These are phyloP conservation scores for Dinoponera quadriceps DNA, from an alignment of 1,140 invertebrate genomes.

Conservation along the genomic window DNA sequence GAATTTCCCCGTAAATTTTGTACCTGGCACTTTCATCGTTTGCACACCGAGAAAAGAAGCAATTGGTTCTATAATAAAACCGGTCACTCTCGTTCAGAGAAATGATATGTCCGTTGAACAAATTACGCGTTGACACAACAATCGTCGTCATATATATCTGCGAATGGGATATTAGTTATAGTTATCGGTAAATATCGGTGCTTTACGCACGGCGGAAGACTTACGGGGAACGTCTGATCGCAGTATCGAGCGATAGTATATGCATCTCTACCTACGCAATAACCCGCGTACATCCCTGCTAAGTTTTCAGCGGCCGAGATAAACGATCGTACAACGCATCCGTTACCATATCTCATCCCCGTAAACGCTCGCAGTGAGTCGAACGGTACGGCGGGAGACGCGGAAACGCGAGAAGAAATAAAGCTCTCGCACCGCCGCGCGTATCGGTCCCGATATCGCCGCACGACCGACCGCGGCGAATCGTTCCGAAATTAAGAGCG, in stretches of 20 bases:
- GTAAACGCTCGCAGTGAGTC: background rate
- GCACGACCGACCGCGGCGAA: constrained; percentile 64
- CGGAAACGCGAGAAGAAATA: background rate
- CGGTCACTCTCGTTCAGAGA: too few species aligned
- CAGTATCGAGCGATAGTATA: background rate
- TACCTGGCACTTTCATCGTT: too few species aligned
- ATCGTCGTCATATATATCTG: too few species aligned
- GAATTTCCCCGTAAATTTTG: too few species aligned
- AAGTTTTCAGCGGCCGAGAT: constrained; percentile 10
- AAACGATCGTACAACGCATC: background rate
- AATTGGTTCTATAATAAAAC: too few species aligned
- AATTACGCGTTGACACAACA: too few species aligned
- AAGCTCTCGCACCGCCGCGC: background rate
- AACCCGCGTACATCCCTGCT: background rate
- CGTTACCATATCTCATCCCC: background rate
- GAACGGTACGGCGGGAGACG: background rate
- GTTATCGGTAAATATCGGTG: too few species aligned
- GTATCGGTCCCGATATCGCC: constrained; percentile 56
- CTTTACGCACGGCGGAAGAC: too few species aligned
- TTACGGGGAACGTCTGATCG: too few species aligned
- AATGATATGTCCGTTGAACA: too few species aligned
- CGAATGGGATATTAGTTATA: too few species aligned
- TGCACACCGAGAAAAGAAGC: too few species aligned
- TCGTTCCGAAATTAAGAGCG: constrained; percentile 75
- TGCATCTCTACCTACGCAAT: background rate